Base-by-base conservation (phyloP, 2,113 vertebrate genomes). In the Toxotes jaculatrix region DNA sequence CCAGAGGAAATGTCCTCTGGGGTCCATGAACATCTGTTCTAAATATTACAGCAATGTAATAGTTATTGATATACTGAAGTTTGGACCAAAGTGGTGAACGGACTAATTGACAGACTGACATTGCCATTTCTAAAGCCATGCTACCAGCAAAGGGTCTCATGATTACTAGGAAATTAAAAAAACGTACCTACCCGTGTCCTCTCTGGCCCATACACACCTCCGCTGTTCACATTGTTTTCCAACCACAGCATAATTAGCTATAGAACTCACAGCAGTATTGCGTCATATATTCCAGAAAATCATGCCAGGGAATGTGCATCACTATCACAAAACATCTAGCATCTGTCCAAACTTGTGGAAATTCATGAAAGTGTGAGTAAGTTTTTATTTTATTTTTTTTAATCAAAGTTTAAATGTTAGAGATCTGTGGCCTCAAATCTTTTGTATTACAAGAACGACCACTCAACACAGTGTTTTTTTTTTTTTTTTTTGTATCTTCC, bases 181-280 rank as follows among this genome's bases (percentile, higher is more conserved):
- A 34, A 55, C 27, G 21, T n/a, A 42, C 9, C 27, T 19, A 38
- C 56, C 55, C 71, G 55, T 23, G 16, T 76, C 21, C 36, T 40
- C 38, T 17, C 55, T 70, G 72, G 51, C 40, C 38, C 40, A 5
- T 23, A 4, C 51, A 53, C 10, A 13, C 66, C 32, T 74, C 56
- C 65, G 38, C 59, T 45, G 23, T 51, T 55, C 7, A 23, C 47
- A 36, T 34, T 62, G 63, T 77, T 82, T 80, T 77, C 88, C 80
- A 79, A 77, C 88, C 78, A 71, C 83, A 64, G 45, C 59, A 5
- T 59, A 51, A 79, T 74, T 17, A 72, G 12, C 38, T 34, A 7
- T 40, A 53, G 19, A 55, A 43, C 13, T 74, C 62, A 53, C 36
- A 47, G 56, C 38, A 36, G 19, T 9, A 11, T n/a, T 27, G n/a